Percentiles rank a stretch among this genome's conserved stretches.
phyloP scores from a whole-genome alignment of 2,113 vertebrate genomes.

The Bos javanicus region DNA sequence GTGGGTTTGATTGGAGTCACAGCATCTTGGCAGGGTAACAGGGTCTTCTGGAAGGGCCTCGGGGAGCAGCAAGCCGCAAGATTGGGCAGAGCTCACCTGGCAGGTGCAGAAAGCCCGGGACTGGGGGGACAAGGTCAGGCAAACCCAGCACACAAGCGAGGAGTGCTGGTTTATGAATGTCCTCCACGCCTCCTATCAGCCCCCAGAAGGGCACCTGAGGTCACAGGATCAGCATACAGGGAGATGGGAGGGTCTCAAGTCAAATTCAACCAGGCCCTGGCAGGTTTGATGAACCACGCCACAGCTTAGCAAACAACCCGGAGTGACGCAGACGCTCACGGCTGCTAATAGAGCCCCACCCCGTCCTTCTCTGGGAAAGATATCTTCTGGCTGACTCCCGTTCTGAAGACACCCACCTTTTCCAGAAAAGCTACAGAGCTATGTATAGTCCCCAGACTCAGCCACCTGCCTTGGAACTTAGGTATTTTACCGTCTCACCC shows the following conservation, averaged over 20 bases:
- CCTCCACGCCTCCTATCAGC: background rate
- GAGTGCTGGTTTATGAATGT: background rate
- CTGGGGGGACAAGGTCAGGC: background rate
- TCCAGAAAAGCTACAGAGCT: background rate
- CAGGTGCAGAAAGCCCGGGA: background rate
- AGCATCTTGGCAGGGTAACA: background rate
- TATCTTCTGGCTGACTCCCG: background rate
- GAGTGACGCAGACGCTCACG: accelerated
- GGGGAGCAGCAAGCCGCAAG: background rate
- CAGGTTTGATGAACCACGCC: background rate
- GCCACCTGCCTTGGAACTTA: background rate
- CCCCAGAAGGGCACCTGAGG: background rate
- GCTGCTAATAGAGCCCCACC: no score
- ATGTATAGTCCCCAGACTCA: background rate
- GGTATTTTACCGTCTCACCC: background rate
- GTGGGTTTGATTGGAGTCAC: background rate
- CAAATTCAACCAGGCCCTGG: background rate
- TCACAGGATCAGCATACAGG: no score
- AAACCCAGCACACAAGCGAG: background rate
- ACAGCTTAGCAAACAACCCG: background rate
- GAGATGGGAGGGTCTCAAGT: background rate
- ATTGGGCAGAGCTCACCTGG: background rate
- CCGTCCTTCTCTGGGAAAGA: background rate
- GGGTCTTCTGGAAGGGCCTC: background rate
- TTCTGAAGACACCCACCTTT: background rate